A percentile compares a stretch with the other conserved stretches of the same genome.
phyloP scores from a whole-genome alignment of 2,113 vertebrate species.

The Ia io region DNA sequence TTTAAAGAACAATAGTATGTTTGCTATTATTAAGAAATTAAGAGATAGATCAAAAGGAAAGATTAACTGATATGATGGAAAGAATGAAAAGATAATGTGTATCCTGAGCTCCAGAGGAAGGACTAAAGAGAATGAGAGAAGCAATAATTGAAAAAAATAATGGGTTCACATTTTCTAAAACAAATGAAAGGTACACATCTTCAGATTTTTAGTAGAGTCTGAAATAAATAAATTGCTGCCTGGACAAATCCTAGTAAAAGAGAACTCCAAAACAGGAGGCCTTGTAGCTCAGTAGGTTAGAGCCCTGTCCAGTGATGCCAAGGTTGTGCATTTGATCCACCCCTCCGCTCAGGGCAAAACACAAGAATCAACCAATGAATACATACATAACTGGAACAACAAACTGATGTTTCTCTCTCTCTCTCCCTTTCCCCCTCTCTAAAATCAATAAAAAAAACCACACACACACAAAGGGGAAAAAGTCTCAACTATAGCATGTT shows the following conservation, averaged over 20 bases:
- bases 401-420: background rate
- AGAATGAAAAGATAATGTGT: background rate
- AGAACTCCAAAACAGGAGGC: background rate
- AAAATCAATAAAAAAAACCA: background rate
- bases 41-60: background rate
- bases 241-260: background rate
- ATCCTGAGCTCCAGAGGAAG: background rate
- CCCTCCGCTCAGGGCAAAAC: background rate
- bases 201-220: background rate
- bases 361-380: background rate
- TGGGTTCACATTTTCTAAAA: background rate
- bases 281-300: background rate
- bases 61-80: background rate
- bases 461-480: background rate
- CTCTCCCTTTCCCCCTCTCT: background rate
- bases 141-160: background rate
- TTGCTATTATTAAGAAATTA: background rate
- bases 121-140: background rate
- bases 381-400: background rate
- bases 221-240: background rate
- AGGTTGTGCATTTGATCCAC: background rate
- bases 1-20: background rate
- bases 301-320: background rate
- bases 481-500: background rate
- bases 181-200: background rate